Base-by-base conservation (phyloP, 1,140 invertebrate species). In the Cecropterus lyciades region DNA sequence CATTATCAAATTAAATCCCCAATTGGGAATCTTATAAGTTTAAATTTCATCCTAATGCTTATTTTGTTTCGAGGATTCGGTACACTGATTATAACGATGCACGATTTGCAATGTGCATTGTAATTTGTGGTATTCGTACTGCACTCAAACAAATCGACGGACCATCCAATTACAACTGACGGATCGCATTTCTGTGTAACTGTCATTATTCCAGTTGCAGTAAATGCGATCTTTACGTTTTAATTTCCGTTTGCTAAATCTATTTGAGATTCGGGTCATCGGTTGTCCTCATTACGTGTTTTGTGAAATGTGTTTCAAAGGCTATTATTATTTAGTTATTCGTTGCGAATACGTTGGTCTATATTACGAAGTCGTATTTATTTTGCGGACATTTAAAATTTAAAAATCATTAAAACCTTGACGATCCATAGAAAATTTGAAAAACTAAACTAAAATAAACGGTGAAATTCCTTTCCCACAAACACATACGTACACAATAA, bases 191-290 rank as follows among this genome's bases (percentile, higher is more conserved):
- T 80, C 68, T 65, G 73, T 56, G 20, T 33, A 55, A 45, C 52
- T 48, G 62, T 60, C 24, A 52, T 67, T 62, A 70, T 71, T 75
- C 51, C 57, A 55, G 71, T 65, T 71, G 73, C 73, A 71, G 57
- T 74, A 72, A 63, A 69, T 72, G 45, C 70, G 64, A 73, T 73
- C 69, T 77, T 70, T 72, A 72, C 67, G 65, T 62, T 80, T 73
- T 68, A 77, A 83, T 79, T 80, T 77, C 74, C 79, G 72, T 55
- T 67, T 40, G 59, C 72, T 69, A 71, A 67, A 65, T 75, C 68
- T 71, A 70, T 74, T 70, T 56, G 59, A 69, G 73, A 72, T 79
- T 69, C 73, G 75, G 76, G 66, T 73, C 73, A 73, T 69, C 65
- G 66, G 53, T 69, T 76, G 72, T 52, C 59, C 69, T 51, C 46